Base-by-base conservation (phyloP, 1,140 invertebrate genomes). In the Himalopsyche phryganea region DNA sequence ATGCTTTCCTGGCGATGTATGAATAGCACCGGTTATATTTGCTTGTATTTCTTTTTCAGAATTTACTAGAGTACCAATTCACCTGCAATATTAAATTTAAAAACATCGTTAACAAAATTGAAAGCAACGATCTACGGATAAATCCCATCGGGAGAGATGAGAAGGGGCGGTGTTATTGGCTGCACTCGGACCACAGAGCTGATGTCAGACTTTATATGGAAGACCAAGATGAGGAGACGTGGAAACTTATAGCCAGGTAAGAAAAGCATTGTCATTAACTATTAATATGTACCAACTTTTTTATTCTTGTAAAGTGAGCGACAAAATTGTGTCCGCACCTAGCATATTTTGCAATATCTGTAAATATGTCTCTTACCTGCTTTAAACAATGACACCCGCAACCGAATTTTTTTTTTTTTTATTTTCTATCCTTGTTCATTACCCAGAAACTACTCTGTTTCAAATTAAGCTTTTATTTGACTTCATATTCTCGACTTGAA, bases 61-160 rank as follows among this genome's bases (percentile, higher is more conserved):
- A 89, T 69, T 76, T 98, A 41, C 76, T 97, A 58, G 96, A 98
- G 78, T 84, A 88, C 65, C 96, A 98, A 74, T 98, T 98, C 79
- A 94, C 98, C 69, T 83, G 84, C 61, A 96, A 98, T 81, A 78
- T 82, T 38, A 97, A 94, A 70, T 98, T 98, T 73, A 96, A 98
- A 74, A 85, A 85, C 63, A 89, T 94, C 72, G 84, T 98, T 4
- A 95, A 96, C 72, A 87, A 90, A 66, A 72, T 89, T 42, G 81
- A 85, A 61, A 86, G 91, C 28, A 80, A 83, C 47, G 87, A 92
- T 23, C 80, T 98, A 44, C 81, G 96, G 40, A 78, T 90, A 44
- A 82, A 90, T 66, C 94, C 96, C 1, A 79, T 97, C 61, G 96
- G 96, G 15, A 81, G 87, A 63, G 96, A 98, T 77, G 89, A 89